Conservation (phyloP, 2,113 vertebrate species). For the Urocolius indicus region DNA sequence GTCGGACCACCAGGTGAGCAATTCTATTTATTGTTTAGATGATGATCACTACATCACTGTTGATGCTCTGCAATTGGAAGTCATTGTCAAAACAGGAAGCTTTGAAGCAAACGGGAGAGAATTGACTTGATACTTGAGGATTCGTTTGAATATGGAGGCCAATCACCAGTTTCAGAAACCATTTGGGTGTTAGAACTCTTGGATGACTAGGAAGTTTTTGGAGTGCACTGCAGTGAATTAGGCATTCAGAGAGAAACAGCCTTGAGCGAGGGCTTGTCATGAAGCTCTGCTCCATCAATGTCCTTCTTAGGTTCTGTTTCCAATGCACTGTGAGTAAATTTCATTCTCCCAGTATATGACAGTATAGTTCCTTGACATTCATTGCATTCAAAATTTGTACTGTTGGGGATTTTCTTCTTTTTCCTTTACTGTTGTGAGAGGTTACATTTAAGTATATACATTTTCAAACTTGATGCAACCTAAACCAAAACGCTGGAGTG, state of each 20-base stretch:
- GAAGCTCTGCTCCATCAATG: background rate
- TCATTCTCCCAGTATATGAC: background rate
- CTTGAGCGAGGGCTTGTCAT: background rate
- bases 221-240: background rate
- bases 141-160: background rate
- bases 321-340: background rate
- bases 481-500: background rate
- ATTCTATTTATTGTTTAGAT: background rate
- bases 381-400: background rate
- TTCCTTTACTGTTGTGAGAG: background rate
- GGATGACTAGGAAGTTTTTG: background rate
- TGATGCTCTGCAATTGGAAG: background rate
- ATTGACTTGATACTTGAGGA: background rate
- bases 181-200: background rate
- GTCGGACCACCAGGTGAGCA: background rate
- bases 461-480: background rate
- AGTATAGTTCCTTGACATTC: background rate
- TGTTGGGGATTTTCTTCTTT: background rate
- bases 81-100: background rate
- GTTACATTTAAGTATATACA: background rate
- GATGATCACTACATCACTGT: accelerated
- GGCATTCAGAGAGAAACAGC: background rate
- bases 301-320: background rate
- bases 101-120: background rate
- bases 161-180: background rate